Base-by-base conservation (phyloP, 2,888 invertebrate species). In the Eupelmus urozonus region DNA sequence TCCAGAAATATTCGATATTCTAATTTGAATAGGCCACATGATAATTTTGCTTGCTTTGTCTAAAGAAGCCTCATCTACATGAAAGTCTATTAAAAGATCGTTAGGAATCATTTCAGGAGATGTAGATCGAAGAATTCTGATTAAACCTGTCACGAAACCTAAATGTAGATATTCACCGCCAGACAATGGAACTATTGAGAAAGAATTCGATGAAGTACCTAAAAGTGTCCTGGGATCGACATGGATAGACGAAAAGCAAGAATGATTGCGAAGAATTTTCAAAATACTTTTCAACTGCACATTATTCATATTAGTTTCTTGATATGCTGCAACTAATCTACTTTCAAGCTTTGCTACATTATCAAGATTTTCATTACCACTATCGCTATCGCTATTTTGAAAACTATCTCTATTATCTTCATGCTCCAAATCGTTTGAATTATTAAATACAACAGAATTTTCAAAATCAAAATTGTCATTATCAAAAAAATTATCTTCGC, bases 11-110 rank as follows among this genome's bases (percentile, higher is more conserved):
- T 82, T 81, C 0, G 76, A 63, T 57, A 83, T 69, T 23, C 77
- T 45, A 60, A 76, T 81, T 57, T 83, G 81, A 29, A 83, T 81
- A 16, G 82, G 83, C 82, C 83, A 84, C 73, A 83, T 80, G 40
- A 80, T 70, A 34, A 59, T 59, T 18, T 57, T 69, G 1, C 67
- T 65, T 45, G 69, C 18, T 29, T 70, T 73, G 51, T 81, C 72
- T 0, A 62, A 62, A 40, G 45, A 65, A 11, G 76, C 81, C 34
- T 78, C 81, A 60, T 81, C 81, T 20, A 80, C 80, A 73, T 74
- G 74, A 16, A 78, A 73, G 76, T 81, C 81, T 3, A 81, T 53
- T 25, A 62, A 2, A 25, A 81, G 60, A 34, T 11, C 55, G 20
- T 66, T 42, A 1, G 62, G 69, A 9, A 66, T 60, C 11, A 27